Base-by-base conservation (phyloP, 1,140 invertebrate species). In the Diabrotica undecimpunctata region DNA sequence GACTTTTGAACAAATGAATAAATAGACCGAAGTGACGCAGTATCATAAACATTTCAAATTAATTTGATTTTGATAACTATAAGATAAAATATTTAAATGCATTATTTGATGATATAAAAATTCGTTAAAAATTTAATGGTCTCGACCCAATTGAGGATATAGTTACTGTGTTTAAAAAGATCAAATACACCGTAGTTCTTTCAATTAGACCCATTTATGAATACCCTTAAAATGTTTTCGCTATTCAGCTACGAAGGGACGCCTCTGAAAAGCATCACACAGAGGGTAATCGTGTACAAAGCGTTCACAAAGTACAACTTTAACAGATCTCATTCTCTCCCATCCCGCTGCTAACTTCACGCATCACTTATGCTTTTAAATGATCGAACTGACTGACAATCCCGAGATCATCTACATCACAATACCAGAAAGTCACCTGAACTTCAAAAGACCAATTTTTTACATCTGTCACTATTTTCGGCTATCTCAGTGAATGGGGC, bases 301-400 rank as follows among this genome's bases (percentile, higher is more conserved):
- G 41, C 41, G 8, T 46, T 46, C 41, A 46, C 41, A 46, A 46
- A 46, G 41, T 46, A 46, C 41, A 46, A 46, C n/a, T 46, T 46
- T 46, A 46, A 46, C 41, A 46, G 41, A 46, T 46, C 41, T 46
- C 41, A 5, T 46, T n/a, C 41, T n/a, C 41, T 8, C 8, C n/a
- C 8, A 46, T 37, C 52, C 35, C 12, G 25, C 52, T 14, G 14
- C 36, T n/a, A 13, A 57, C 57, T 72, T 72, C 66, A 72, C 69
- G 71, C 71, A 70, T 72, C 71, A 72, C 69, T 70, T 72, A 50
- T 51, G 69, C 61, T 64, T 61, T 68, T 67, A 70, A 70, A 68
- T 69, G 71, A 70, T 72, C 65, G 66, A 67, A 70, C 70, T 66
- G 70, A 72, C 71, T 70, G 69, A 72, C 71, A 69, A 68, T 70